phyloP scores from a whole-genome alignment of 1,140 invertebrate genomes.

The Galleria mellonella region DNA sequence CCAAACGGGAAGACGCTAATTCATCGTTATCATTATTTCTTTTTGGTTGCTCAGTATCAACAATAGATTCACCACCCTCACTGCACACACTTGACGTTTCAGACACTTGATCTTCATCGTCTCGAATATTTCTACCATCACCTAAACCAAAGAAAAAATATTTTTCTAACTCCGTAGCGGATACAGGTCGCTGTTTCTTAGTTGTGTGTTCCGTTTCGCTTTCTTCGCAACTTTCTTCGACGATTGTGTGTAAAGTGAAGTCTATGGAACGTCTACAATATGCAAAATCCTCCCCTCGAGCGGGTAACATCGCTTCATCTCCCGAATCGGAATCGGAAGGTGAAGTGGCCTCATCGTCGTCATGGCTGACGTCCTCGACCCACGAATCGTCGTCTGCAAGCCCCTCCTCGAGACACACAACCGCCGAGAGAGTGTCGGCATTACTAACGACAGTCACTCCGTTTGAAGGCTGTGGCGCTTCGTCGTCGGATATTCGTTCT shows the following conservation, averaged over 20 bases:
- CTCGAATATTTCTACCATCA: slow-evolving; percentile 77
- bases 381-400: slow-evolving; percentile 90
- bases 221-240: slow-evolving; percentile 95
- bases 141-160: slow-evolving; percentile 93
- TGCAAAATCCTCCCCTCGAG: slow-evolving; percentile 87
- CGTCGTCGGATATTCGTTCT: slow-evolving; percentile 60
- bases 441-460: slow-evolving; percentile 79
- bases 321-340: slow-evolving; percentile 76
- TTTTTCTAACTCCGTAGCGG: slow-evolving; percentile 90
- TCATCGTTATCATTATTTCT: slow-evolving; percentile 78
- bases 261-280: slow-evolving; percentile 88
- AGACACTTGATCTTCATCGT: slow-evolving; percentile 84
- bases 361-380: slow-evolving; percentile 88
- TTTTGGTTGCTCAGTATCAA: slow-evolving; percentile 72
- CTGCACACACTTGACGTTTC: slow-evolving; percentile 92
- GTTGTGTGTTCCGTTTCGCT: slow-evolving; percentile 83
- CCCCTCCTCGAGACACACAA: slow-evolving; percentile 88
- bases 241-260: slow-evolving; percentile 93
- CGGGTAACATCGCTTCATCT: slow-evolving; percentile 75
- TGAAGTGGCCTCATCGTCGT: slow-evolving; percentile 78
- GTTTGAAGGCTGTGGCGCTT: slow-evolving; percentile 54
- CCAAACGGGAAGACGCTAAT: slow-evolving; percentile 86
- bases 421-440: slow-evolving; percentile 78
- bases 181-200: slow-evolving; percentile 78
- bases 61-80: slow-evolving; percentile 83